A percentile compares a stretch with the other conserved stretches of the same genome.
Evolutionary conservation across 2,113 vertebrate genomes (phyloP).

Genomic region (Capricornis sumatraensis): DNA sequence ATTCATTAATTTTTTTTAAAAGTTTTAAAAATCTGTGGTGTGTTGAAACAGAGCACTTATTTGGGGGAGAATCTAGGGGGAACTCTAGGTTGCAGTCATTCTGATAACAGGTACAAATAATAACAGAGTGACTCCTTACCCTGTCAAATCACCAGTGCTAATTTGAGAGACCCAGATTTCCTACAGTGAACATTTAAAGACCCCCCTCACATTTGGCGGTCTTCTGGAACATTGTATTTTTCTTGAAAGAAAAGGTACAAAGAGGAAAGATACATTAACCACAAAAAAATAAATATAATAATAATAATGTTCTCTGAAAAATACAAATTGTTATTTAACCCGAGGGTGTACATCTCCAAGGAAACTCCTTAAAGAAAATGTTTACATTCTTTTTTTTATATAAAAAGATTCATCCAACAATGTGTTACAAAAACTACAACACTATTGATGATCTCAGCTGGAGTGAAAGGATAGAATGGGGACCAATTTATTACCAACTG

Average conservation of each 20-base stretch:
- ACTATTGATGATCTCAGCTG: constrained; percentile 71
- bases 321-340: constrained; percentile 70
- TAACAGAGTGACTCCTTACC: background rate
- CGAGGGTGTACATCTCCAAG: constrained; percentile 61
- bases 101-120: constrained; percentile 24
- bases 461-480: constrained; percentile 63
- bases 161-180: constrained; percentile 68
- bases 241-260: constrained; percentile 66
- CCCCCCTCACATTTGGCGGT: constrained; percentile 47
- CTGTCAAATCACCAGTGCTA: constrained; percentile 33
- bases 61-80: background rate
- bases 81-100: background rate
- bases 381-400: constrained; percentile 71
- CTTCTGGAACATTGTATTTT: constrained; percentile 64
- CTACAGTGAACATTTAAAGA: constrained; percentile 58
- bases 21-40: background rate
- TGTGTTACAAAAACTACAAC: constrained; percentile 59
- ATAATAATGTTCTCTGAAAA: constrained; percentile 54
- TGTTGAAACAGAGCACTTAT: background rate
- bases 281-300: constrained; percentile 23
- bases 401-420: constrained; percentile 68
- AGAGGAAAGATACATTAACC: constrained; percentile 62
- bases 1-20: constrained; percentile 9
- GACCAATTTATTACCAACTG: constrained; percentile 70
- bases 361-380: constrained; percentile 67